Percentiles rank a stretch among this genome's conserved stretches.
Conservation (phyloP, 2,888 invertebrate species). For the Drosophila yooni region DNA sequence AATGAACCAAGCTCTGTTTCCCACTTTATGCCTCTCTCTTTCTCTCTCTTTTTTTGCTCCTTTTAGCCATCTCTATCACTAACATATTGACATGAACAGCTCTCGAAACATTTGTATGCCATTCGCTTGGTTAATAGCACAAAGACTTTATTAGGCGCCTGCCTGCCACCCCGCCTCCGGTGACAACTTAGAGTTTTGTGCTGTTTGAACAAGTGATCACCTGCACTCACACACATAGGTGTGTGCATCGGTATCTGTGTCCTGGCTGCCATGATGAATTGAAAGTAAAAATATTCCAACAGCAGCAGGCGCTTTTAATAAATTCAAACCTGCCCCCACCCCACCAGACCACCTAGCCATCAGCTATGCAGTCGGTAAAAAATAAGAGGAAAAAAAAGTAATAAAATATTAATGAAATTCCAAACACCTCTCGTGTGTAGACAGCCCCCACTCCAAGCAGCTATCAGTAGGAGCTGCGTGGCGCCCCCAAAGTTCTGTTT, state of each 20-base stretch:
- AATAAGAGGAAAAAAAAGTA: constrained; percentile 63
- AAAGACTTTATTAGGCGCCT: constrained; percentile 55
- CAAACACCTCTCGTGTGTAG: constrained; percentile 72
- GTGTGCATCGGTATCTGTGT: background rate
- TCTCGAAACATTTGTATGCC: constrained; percentile 44
- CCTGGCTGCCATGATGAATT: constrained; percentile 28
- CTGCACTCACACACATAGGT: constrained; percentile 1
- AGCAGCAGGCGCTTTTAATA: constrained; percentile 64
- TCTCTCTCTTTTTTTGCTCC: background rate
- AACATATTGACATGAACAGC: constrained; percentile 33
- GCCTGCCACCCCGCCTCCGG: background rate
- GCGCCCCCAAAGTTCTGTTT: constrained; percentile 6
- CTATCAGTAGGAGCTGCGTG: constrained; percentile 6
- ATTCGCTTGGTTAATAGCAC: constrained; percentile 47
- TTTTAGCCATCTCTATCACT: constrained; percentile 3
- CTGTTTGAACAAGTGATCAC: constrained; percentile 47
- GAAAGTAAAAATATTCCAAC: constrained; percentile 38
- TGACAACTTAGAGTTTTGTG: constrained; percentile 18
- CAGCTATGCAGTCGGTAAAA: constrained; percentile 30
- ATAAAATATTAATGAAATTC: constrained; percentile 84
- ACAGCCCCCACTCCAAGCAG: constrained; percentile 10
- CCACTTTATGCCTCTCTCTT: background rate
- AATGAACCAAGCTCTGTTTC: constrained; percentile 15
- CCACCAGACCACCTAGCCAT: background rate
- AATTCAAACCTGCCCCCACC: constrained; percentile 58